Evolutionary conservation across 2,113 vertebrate genomes (phyloP), one percentile per base, ranked within the genome.

Genomic region (Siniperca knerii): DNA sequence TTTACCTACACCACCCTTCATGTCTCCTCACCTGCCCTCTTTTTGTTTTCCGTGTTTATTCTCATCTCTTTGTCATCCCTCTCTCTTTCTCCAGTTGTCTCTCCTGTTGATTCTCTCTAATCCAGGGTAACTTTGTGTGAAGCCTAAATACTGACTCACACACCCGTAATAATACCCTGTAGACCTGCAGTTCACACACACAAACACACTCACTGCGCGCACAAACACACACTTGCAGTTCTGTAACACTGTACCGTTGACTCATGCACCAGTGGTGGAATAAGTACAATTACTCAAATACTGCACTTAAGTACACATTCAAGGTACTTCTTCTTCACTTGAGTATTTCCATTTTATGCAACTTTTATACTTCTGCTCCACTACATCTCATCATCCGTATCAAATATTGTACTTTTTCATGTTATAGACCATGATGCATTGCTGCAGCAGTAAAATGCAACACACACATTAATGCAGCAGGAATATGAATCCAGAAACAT

Each of bases 61-160:
- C 13, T 50, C 60, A 15, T 62, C 54, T 33, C 52, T n/a, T 44
- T 21, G 25, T 16, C 11, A 13, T 15, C 15, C 2, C 4, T 40
- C n/a, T 21, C 44, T 20, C 64, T 52, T 37, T 8, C n/a, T 3
- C 21, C 58, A 75, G 69, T 61, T 80, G 64, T 75, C 58, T 40
- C 46, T 66, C 33, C 12, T 2, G 58, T 21, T 75, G 44, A 84
- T 82, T 82, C 81, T 37, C 61, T 74, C 10, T 87, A 69, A 87
- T 88, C 83, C 77, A 4, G 55, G 70, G 42, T 1, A 58, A 35
- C 68, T 57, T 67, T 66, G 21, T 23, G 29, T 79, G 42, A 86
- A 81, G 60, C 76, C 65, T 66, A 21, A 77, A 80, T 33, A 66
- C 58, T 68, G 67, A 81, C 73, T 58, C 73, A 77, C 60, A 46